Evolutionary conservation across 2,113 vertebrate species (phyloP), one percentile per base, ranked within the genome.

Genomic region (Perca flavescens): DNA sequence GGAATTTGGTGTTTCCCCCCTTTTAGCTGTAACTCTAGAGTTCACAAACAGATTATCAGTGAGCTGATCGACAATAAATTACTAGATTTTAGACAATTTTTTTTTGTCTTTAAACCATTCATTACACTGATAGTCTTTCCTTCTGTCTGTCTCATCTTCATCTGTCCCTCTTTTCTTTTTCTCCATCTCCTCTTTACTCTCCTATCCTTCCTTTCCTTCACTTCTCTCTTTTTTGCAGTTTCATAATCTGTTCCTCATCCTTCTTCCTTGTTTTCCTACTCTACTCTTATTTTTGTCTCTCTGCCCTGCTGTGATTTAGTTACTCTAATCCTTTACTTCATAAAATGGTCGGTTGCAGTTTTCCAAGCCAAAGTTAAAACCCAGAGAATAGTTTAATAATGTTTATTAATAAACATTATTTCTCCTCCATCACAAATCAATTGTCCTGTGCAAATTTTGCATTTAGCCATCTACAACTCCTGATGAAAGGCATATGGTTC

Each of bases 21-120:
- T 14, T 40, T 52, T 57, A 57, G 40, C 40, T 7, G n/a, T 4
- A 46, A 56, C 21, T 25, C 47, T 31, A 28, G 7, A 14, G 61
- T 78, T 67, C 25, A 67, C 54, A 53, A 28, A 72, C n/a, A 65
- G 68, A 53, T 72, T 46, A 74, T 78, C 36, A 52, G 17, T 72
- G 43, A 70, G 31, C 13, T 47, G 34, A 58, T 54, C 11, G 14
- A 22, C 1, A 2, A n/a, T 73, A 60, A 73, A 31, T 31, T 22
- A 14, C 40, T 66, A n/a, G 25, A 15, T 28, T 66, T 56, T 5
- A n/a, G 3, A 62, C 19, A 31, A 17, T 60, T 17, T 17, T 34
- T 3, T 67, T 17, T 40, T 57, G 28, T 54, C 56, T 56, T 66
- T 34, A 69, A 53, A 19, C 49, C 2, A 34, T 21, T 49, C 25